Evolutionary conservation across 2,113 vertebrate species (phyloP).

Genomic region (Trinectes maculatus): DNA sequence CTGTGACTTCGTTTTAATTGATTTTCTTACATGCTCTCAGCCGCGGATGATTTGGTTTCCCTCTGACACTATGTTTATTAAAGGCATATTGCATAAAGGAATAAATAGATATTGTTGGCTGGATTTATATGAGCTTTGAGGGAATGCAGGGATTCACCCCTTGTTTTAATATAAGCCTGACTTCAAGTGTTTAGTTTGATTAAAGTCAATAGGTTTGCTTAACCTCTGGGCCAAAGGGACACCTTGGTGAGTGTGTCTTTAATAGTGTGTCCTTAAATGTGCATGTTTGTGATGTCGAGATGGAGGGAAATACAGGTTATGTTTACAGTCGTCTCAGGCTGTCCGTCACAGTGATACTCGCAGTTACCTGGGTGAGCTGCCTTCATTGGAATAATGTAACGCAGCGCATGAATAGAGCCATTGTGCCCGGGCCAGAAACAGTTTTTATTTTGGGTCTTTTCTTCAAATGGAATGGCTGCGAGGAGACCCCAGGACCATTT

Average conservation of each 20-base stretch:
- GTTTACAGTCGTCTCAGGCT: slow-evolving; percentile 29
- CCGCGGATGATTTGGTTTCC: slow-evolving; percentile 89
- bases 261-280: background rate
- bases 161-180: slow-evolving; percentile 76
- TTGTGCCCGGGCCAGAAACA: slow-evolving; percentile 42
- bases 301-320: background rate
- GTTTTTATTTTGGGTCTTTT: slow-evolving; percentile 67
- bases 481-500: slow-evolving; percentile 79
- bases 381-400: slow-evolving; percentile 50
- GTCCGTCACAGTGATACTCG: slow-evolving; percentile 38
- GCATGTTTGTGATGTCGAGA: slow-evolving; percentile 7
- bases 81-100: slow-evolving; percentile 86
- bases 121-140: slow-evolving; percentile 79
- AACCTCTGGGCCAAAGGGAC: slow-evolving; percentile 67
- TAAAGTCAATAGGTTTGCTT: slow-evolving; percentile 76
- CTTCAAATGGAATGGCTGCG: slow-evolving; percentile 73
- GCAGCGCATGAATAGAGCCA: slow-evolving; percentile 21
- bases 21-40: slow-evolving; percentile 89
- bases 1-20: slow-evolving; percentile 97
- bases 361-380: slow-evolving; percentile 38
- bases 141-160: slow-evolving; percentile 63
- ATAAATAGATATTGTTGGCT: slow-evolving; percentile 84
- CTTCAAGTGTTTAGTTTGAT: slow-evolving; percentile 75
- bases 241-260: slow-evolving; percentile 18
- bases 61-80: slow-evolving; percentile 94